Evolutionary conservation across 2,113 vertebrate genomes (phyloP).

Genomic region (Halichoerus grypus): DNA sequence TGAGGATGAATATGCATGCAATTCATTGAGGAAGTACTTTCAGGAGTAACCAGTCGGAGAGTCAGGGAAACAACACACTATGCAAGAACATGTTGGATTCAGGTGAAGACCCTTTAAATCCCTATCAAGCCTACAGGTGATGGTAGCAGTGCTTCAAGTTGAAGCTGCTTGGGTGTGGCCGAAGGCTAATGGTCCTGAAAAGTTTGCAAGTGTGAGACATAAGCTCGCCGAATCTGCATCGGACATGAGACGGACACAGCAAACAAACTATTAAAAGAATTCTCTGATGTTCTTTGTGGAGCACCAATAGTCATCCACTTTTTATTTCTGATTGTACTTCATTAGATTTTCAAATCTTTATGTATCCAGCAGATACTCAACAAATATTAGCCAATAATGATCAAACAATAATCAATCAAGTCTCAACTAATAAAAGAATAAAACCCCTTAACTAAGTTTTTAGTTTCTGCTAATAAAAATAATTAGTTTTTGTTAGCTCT

Average conservation of each 20-base stretch:
- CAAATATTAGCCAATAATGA: background rate
- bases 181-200: background rate
- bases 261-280: background rate
- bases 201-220: background rate
- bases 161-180: background rate
- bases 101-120: background rate
- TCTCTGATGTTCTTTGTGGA: background rate
- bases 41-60: background rate
- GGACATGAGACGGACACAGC: background rate
- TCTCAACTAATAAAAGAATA: background rate
- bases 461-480: background rate
- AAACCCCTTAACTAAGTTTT: background rate
- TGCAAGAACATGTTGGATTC: background rate
- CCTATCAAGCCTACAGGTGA: background rate
- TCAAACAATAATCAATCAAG: constrained; percentile 43
- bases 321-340: background rate
- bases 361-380: background rate
- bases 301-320: background rate
- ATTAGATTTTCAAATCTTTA: background rate
- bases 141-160: background rate
- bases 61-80: background rate
- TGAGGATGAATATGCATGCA: background rate
- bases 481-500: background rate
- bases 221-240: background rate
- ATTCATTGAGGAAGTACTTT: background rate